Evolutionary conservation across 2,797 vertebrate species (phyloP).

Genomic region (Sphenodon punctatus): DNA sequence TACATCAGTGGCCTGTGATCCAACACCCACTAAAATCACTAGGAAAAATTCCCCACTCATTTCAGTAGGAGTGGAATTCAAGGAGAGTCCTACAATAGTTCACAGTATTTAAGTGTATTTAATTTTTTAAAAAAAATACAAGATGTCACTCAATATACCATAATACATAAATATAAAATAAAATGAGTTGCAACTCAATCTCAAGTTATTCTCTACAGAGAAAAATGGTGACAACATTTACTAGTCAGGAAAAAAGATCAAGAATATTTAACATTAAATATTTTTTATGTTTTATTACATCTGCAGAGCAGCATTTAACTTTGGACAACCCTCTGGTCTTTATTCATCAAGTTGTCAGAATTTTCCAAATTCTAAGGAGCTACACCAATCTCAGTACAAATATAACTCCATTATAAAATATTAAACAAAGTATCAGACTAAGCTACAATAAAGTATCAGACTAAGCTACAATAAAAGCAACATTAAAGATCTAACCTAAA

Average conservation of each 20-base stretch:
- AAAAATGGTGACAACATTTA: conserved; percentile 42
- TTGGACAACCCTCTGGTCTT: too few species aligned
- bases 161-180: conserved; percentile 7
- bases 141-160: conserved; percentile 10
- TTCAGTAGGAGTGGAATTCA: too few species aligned
- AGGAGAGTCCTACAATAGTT: too few species aligned
- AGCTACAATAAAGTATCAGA: conserved; percentile 35
- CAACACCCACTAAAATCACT: too few species aligned
- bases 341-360: too few species aligned
- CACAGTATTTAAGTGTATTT: too few species aligned
- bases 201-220: conserved; percentile 31
- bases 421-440: conserved; percentile 52
- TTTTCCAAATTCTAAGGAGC: conserved; percentile 32
- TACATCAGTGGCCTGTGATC: too few species aligned
- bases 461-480: conserved; percentile 21
- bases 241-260: conserved; percentile 35
- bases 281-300: not conserved
- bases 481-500: conserved; percentile 35
- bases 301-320: not conserved
- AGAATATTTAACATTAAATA: conserved; percentile 44
- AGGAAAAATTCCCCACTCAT: too few species aligned
- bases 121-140: too few species aligned
- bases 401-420: conserved; percentile 2
- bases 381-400: conserved; percentile 17
- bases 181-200: not conserved